Base-by-base conservation (phyloP, 2,113 vertebrate genomes). In the Leucosticte australis region DNA sequence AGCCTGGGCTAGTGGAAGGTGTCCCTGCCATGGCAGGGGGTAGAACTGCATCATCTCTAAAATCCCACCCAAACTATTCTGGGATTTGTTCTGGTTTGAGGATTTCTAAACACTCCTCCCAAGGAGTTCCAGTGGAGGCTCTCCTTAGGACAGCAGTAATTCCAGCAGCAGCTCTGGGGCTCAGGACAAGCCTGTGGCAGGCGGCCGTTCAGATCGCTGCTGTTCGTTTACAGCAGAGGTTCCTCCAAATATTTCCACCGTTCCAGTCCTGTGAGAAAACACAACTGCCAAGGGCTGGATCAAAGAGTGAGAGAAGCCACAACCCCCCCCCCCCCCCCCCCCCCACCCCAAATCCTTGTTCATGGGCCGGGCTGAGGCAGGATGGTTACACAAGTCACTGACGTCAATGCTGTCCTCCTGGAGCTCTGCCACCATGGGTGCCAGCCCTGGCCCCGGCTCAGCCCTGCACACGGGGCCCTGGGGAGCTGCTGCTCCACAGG, bases 341-440 rank as follows among this genome's bases (percentile, higher is more conserved):
- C 85, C 41, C 15, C 17, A 37, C 30, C 74, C 85, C 41, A 17
- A 19, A 37, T 27, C 80, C 53, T 50, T 90, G 91, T 94, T 84
- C 75, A 46, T 56, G 68, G 91, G 49, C 87, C 13, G 1, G 57
- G 88, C 82, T 39, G 53, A 56, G 49, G 59, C 63, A 83, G 89
- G 59, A 35, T 75, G 84, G 13, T 94, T 74, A 56, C 96, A 89
- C 92, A 92, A 83, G 91, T 6, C 18, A 35, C 93, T 94, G 73
- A 97, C 77, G 67, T 97, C 95, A 92, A 67, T 92, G 56, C 87
- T 89, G 82, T 96, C 67, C 95, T 96, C 87, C 88, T 96, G 97
- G 95, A 97, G 77, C 19, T 11, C 87, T 78, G 94, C 95, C 96
- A 93, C 74, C 5, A 0, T 0, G 5, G 62, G 83, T 96, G 94